Evolutionary conservation across 2,888 invertebrate species (phyloP), one percentile per base, ranked within the genome.

Genomic region (Ormyrus labotus): DNA sequence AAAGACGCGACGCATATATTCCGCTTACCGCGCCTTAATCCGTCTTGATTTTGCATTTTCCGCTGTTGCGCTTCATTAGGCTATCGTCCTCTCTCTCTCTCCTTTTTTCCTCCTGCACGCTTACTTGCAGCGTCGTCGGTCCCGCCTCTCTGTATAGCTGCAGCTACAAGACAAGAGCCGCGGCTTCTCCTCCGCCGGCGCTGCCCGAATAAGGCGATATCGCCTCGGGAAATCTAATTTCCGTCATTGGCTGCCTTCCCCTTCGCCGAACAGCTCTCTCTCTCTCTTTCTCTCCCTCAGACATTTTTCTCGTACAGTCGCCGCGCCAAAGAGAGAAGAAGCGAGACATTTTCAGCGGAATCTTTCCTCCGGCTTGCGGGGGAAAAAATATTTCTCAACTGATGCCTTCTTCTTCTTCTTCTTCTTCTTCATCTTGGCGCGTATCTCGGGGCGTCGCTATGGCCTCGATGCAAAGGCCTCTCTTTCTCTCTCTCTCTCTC

Each of bases 161-260:
- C 19, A 1, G 13, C 51, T 48, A 55, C 11, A 67, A 57, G 57
- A 57, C 57, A 57, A 57, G 55, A 53, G 34, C 45, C 1, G 47
- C 2, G 2, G 9, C 6, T 34, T 13, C 10, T 48, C 47, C n/a
- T 11, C 13, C 19, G 19, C 19, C 19, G 19, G 19, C 19, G 19
- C 19, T 19, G 19, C 55, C 47, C 45, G 34, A 51, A 71, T 34
- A 60, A 51, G 34, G 53, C 51, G 60, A 45, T 72, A 72, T 78
- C 78, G 67, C 55, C 78, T 53, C 72, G 61, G 71, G 65, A 78
- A 78, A 78, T 78, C 78, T 72, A 78, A 78, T 78, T 78, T 78
- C 78, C 78, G 78, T 58, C 72, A 67, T 67, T 69, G 71, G 55
- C 34, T 50, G 63, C 48, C 8, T 47, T 45, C 55, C 63, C 19